These are phyloP conservation scores for Zosterops japonicus DNA, from an alignment of 2,113 vertebrate species.

Conservation along the genomic window DNA sequence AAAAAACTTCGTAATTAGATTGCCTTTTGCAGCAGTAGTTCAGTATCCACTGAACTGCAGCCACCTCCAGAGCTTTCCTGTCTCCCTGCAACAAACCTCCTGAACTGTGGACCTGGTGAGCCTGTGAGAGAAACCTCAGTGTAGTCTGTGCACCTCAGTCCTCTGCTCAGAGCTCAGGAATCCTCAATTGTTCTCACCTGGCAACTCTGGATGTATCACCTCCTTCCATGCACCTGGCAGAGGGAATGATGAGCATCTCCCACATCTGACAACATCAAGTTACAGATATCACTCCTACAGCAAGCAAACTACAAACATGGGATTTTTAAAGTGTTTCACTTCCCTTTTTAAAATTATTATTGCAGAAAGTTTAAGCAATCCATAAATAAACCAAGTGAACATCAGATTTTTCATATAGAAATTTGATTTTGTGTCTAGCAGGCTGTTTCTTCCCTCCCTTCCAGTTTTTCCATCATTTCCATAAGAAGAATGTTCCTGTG, in stretches of 20 bases:
- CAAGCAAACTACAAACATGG: background rate
- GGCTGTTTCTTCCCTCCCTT: background rate
- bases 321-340: rapidly evolving
- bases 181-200: background rate
- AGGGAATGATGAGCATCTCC: background rate
- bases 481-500: background rate
- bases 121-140: background rate
- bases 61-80: background rate
- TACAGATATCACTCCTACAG: background rate
- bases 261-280: background rate
- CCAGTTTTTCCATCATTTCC: background rate
- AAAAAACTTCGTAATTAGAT: background rate
- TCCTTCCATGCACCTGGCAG: background rate
- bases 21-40: background rate
- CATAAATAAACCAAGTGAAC: background rate
- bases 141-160: rapidly evolving
- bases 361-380: background rate
- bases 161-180: background rate
- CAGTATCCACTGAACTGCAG: background rate
- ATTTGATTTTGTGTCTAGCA: background rate
- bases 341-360: background rate
- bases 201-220: background rate
- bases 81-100: background rate
- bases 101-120: background rate
- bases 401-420: background rate